These are phyloP conservation scores for Zaprionus bogoriensis DNA, from an alignment of 2,888 invertebrate genomes.

Conservation along the genomic window DNA sequence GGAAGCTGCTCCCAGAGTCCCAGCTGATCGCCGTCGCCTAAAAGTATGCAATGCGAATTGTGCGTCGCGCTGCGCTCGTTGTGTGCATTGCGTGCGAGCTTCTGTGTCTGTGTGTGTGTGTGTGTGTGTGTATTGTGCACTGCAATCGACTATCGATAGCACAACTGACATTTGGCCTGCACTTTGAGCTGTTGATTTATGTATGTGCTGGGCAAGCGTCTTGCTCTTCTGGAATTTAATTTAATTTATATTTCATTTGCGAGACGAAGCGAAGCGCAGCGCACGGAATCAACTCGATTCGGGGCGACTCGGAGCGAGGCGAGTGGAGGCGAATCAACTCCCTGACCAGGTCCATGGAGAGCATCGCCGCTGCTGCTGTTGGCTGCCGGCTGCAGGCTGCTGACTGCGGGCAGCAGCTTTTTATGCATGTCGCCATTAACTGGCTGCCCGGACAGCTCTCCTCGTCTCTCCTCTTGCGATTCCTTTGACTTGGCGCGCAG, in stretches of 20 bases:
- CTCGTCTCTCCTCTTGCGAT: conserved; percentile 15
- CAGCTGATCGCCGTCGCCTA: conserved; percentile 26
- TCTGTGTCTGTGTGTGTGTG: conserved; percentile 1
- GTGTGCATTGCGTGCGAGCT: too few species aligned
- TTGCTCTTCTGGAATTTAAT: conserved; percentile 69
- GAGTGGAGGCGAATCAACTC: conserved; percentile 7
- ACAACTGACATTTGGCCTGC: conserved; percentile 54
- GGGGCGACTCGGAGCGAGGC: background rate
- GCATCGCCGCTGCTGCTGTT: background rate
- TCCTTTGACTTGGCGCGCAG: conserved; percentile 47
- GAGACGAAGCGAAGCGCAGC: conserved; percentile 16
- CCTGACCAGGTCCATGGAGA: conserved; percentile 18
- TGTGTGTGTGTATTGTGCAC: background rate
- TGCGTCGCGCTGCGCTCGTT: background rate
- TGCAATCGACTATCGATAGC: conserved; percentile 38
- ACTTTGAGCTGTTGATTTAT: conserved; percentile 67
- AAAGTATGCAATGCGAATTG: conserved; percentile 19
- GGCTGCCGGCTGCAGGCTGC: conserved; percentile 2
- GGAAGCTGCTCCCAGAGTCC: background rate
- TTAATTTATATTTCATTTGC: conserved; percentile 73
- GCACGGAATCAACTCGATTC: conserved; percentile 3
- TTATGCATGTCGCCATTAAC: conserved; percentile 70
- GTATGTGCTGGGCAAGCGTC: conserved; percentile 49
- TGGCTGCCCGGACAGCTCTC: conserved; percentile 20
- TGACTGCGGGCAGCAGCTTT: conserved; percentile 38